Base-by-base conservation (phyloP, 2,888 invertebrate genomes). In the Trissolcus japonicus region DNA sequence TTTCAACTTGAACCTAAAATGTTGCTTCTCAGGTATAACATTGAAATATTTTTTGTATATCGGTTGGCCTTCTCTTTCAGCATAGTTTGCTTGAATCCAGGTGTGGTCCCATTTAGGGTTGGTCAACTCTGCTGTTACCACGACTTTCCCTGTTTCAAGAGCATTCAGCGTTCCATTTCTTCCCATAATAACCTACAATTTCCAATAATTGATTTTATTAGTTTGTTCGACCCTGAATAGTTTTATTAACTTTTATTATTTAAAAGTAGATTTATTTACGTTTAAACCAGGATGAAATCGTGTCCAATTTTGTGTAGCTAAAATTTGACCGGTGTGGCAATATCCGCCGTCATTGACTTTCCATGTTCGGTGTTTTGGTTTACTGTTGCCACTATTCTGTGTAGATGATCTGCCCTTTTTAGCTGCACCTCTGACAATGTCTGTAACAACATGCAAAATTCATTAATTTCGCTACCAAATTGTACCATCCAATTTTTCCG, bases 1-100 rank as follows among this genome's bases (percentile, higher is more conserved):
- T 48, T 96, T 90, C 59, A 96, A 90, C 85, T 93, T 94, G 87
- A 97, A 97, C 81, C 93, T 92, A 66, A 93, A 92, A 86, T 95
- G 95, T 80, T 96, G 94, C 25, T 93, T 92, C 75, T 93, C 90
- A 0, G 96, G 94, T 81, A 97, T 91, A 43, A 98, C 92, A 90
- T 98, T 94, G 82, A 93, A 95, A 86, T 96, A 95, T 85, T 96
- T 96, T 87, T 97, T 97, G 83, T 93, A 93, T 79, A 96, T 94
- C 1, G 90, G 91, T 81, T 93, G 92, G 1, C 92, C 90, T 82
- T 93, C 90, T 68, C 94, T 90, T 0, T 93, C 93, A 0, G 90
- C 90, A 87, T 95, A 94, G 84, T 92, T 88, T 76, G 92, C 89
- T 84, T 92, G 91, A 35, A 96, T 91, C 94, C 95, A 95, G 0